These are phyloP conservation scores for Philereme vetulata DNA, from an alignment of 2,888 invertebrate species.

Conservation along the genomic window DNA sequence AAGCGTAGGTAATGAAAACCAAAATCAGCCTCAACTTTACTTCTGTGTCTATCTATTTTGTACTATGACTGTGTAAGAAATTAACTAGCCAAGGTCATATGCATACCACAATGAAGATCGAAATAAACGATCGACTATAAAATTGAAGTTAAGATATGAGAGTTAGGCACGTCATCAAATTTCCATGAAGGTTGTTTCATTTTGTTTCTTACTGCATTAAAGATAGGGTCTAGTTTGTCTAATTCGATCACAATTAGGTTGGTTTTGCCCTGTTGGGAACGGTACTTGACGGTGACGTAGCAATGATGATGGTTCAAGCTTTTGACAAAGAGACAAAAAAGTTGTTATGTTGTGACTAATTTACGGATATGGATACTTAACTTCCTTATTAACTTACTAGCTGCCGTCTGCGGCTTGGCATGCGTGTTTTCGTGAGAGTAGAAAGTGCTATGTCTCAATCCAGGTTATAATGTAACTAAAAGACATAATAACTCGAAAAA, in stretches of 20 bases:
- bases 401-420: too few species aligned
- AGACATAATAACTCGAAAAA: too few species aligned
- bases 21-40: too few species aligned
- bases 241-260: slow-evolving; percentile 10
- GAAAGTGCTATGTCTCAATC: too few species aligned
- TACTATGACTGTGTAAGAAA: slow-evolving; percentile 7
- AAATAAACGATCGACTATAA: neutral
- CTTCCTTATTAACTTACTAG: too few species aligned
- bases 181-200: neutral
- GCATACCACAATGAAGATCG: neutral
- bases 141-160: neutral
- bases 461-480: too few species aligned
- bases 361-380: slow-evolving; percentile 2
- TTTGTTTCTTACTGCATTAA: neutral
- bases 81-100: slow-evolving; percentile 11
- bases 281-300: slow-evolving; percentile 19
- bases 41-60: too few species aligned
- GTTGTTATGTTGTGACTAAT: slow-evolving; percentile 20
- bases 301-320: neutral
- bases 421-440: too few species aligned
- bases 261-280: slow-evolving; percentile 21
- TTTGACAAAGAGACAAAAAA: slow-evolving; percentile 24
- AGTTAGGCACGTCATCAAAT: slow-evolving; percentile 5
- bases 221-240: slow-evolving; percentile 10
- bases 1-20: too few species aligned